Evolutionary conservation across 2,888 invertebrate genomes (phyloP).

Genomic region (Plebejus anna): DNA sequence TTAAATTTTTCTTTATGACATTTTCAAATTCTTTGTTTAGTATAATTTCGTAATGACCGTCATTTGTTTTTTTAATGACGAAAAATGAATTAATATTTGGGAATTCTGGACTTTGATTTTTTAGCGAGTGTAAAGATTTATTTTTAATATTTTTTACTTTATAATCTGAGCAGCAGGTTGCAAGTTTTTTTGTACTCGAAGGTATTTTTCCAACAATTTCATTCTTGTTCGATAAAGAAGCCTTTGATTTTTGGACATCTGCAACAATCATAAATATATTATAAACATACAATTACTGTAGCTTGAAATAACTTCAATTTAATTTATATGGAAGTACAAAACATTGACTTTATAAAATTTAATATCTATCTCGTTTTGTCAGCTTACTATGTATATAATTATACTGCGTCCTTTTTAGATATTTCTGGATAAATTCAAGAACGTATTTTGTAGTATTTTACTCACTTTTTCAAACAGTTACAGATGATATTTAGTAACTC

Average conservation of each 20-base stretch:
- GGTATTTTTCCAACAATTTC: not conserved
- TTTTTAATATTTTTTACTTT: not conserved
- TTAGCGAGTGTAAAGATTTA: slow-evolving; percentile 42
- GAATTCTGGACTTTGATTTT: slow-evolving; percentile 41
- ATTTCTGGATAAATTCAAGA: too few relatives aligned
- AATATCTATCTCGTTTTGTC: too few relatives aligned
- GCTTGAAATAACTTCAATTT: not conserved
- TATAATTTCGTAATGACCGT: slow-evolving; percentile 52
- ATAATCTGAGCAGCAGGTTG: not conserved
- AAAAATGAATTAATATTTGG: slow-evolving; percentile 44
- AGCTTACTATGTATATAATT: too few relatives aligned
- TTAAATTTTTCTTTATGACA: slow-evolving; percentile 44
- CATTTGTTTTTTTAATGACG: slow-evolving; percentile 49
- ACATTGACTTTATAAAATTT: slow-evolving; percentile 31
- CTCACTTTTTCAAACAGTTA: slow-evolving; percentile 56
- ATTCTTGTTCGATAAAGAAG: not conserved
- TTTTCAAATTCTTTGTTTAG: slow-evolving; percentile 63
- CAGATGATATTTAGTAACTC: slow-evolving; percentile 49
- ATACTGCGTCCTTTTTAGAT: too few relatives aligned
- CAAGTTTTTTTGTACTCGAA: not conserved
- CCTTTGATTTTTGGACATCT: not conserved
- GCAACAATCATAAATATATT: not conserved
- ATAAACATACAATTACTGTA: too few relatives aligned
- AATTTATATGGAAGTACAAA: slow-evolving; percentile 62
- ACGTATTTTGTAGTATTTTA: slow-evolving; percentile 31